Evolutionary conservation across 2,113 vertebrate species (phyloP), one percentile per base, ranked within the genome.

Genomic region (Pelvicachromis taeniatus): DNA sequence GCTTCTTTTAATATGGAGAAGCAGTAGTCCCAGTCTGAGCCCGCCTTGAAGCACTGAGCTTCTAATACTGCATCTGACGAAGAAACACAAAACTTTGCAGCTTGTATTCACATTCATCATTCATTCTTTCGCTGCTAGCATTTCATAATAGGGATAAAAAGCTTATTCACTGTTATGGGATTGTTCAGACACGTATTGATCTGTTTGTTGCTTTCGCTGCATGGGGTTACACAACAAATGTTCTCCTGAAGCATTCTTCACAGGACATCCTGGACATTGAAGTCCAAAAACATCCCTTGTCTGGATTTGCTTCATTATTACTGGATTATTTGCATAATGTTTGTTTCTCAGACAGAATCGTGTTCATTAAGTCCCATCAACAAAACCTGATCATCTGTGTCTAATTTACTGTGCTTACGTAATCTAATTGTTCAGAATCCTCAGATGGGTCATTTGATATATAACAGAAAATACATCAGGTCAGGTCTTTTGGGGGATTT

Each of bases 401-500:
- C 31, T 31, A 31, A 31, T 31, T 31, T 6, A 4, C 29, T 29
- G 29, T 29, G 29, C 29, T 29, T 4, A 29, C 29, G 29, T 29
- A 29, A 4, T 29, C 29, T 29, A 4, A 29, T 29, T 29, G 29
- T 29, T 29, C 29, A 29, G 29, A 29, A 29, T 29, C 29, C 29
- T 29, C 29, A 29, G 29, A 29, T 29, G 29, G 3, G 29, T 29
- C 3, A 29, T 29, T 29, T 29, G 29, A 29, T 29, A 29, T 29
- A 29, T 29, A 29, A 29, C 29, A 29, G 29, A 29, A 4, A 29
- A 29, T 29, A 29, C 29, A 29, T n/a, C 35, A 2, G 4, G 59
- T 63, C 59, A 0, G 9, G 31, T 1, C 59, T n/a, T 63, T 35
- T 63, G 0, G 29, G n/a, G n/a, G n/a, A n/a, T n/a, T n/a, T n/a